phyloP scores from a whole-genome alignment of 1,140 invertebrate species.

The Anastrepha ludens region DNA sequence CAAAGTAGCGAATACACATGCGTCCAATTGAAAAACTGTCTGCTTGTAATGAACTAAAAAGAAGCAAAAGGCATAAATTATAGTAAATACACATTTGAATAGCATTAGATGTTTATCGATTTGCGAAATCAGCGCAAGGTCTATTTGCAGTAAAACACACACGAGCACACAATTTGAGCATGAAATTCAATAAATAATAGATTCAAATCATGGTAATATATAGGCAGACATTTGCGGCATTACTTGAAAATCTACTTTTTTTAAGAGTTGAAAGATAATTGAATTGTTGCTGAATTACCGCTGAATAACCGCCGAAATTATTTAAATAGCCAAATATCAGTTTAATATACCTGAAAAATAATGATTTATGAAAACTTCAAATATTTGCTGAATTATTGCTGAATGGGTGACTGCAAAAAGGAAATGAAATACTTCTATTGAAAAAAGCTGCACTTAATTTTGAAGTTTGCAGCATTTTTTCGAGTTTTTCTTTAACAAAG shows the following conservation, averaged over 20 bases:
- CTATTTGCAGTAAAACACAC: constrained; percentile 12
- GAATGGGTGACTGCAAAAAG: neutral
- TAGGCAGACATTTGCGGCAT: too few relatives aligned
- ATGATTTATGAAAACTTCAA: neutral
- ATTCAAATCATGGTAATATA: neutral
- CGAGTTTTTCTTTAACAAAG: too few relatives aligned
- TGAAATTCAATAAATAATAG: neutral
- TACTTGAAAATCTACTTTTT: too few relatives aligned
- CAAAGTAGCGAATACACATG: neutral
- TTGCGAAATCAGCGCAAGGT: constrained; percentile 19
- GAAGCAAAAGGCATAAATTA: neutral
- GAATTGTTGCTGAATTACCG: neutral
- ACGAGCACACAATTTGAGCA: neutral
- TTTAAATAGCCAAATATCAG: neutral
- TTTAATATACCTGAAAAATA: too few relatives aligned
- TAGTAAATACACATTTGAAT: neutral
- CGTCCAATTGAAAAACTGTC: constrained; percentile 1
- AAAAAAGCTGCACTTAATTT: neutral
- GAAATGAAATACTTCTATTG: neutral
- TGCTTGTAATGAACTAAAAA: neutral
- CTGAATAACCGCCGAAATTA: neutral
- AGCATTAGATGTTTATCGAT: neutral
- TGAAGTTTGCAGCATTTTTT: too few relatives aligned
- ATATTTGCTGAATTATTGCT: neutral
- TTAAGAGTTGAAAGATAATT: too few relatives aligned